Percentiles rank a stretch among this genome's conserved stretches.
These are phyloP conservation scores for Horisme vitalbata DNA, from an alignment of 2,888 invertebrate genomes.

Conservation along the genomic window DNA sequence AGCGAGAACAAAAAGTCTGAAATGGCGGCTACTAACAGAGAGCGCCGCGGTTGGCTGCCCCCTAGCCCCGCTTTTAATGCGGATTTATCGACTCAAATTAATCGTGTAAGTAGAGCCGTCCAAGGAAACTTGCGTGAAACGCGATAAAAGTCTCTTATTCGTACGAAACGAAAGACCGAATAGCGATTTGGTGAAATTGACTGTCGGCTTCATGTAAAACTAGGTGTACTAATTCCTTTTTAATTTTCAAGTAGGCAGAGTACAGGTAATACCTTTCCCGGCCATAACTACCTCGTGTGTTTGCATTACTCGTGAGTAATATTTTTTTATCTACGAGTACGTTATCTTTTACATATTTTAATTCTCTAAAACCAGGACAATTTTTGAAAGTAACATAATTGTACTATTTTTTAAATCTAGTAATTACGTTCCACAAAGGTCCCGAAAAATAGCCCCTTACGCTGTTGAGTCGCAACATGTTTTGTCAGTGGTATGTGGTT, in stretches of 20 bases:
- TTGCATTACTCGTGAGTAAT: too few species aligned
- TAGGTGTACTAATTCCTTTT: background rate
- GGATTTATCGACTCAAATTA: constrained; percentile 82
- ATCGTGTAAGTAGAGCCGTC: constrained; percentile 76
- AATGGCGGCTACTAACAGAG: constrained; percentile 67
- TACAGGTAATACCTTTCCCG: too few species aligned
- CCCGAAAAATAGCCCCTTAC: constrained; percentile 23
- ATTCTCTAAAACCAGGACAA: too few species aligned
- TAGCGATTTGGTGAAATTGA: constrained; percentile 42
- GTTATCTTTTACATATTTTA: too few species aligned
- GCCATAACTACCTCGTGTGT: too few species aligned
- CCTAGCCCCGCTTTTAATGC: constrained; percentile 75
- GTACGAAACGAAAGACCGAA: constrained; percentile 53
- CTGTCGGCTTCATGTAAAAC: background rate
- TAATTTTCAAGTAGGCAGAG: too few species aligned
- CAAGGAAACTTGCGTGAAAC: constrained; percentile 76
- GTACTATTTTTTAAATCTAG: constrained; percentile 35
- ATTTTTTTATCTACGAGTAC: too few species aligned
- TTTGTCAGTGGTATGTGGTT: constrained; percentile 41
- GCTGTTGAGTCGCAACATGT: constrained; percentile 24
- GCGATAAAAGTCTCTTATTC: constrained; percentile 70
- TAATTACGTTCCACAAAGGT: too few species aligned
- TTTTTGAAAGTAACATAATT: too few species aligned
- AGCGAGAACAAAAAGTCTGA: constrained; percentile 66
- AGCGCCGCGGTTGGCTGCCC: constrained; percentile 69